Conservation (phyloP, 1,140 invertebrate genomes). For the Mycetomoellerius zeteki region DNA sequence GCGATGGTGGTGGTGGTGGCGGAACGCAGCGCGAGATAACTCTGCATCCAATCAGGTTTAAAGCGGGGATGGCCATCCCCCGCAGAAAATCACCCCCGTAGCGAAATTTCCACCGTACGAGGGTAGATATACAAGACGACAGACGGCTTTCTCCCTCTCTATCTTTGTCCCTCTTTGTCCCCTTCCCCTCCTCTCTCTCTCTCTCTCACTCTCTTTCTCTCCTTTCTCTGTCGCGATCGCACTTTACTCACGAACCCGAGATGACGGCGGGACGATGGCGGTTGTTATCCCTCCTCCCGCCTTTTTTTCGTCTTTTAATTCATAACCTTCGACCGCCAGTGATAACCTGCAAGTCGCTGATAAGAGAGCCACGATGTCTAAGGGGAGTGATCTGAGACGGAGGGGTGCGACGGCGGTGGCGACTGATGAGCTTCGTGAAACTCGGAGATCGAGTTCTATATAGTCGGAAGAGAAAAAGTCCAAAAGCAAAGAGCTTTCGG, state of each 20-base stretch:
- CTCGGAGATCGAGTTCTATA: conserved; percentile 66
- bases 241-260: conserved; percentile 38
- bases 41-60: conserved; percentile 88
- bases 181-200: neutral
- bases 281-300: conserved; percentile 56
- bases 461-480: conserved; percentile 44
- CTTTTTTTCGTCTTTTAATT: conserved; percentile 71
- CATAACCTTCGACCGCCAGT: conserved; percentile 67
- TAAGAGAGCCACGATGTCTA: conserved; percentile 55
- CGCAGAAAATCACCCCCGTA: conserved; percentile 79
- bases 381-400: conserved; percentile 10
- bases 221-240: conserved; percentile 20
- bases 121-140: conserved; percentile 79
- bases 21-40: conserved; percentile 86
- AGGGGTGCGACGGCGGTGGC: neutral
- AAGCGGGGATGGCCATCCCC: conserved; percentile 82
- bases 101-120: conserved; percentile 78
- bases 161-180: conserved; percentile 20
- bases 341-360: conserved; percentile 71
- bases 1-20: too few relatives aligned
- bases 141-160: conserved; percentile 71
- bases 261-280: conserved; percentile 57
- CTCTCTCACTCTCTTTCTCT: conserved; percentile 2
- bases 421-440: conserved; percentile 63
- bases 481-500: conserved; percentile 45